Conservation (phyloP, 37 sponge, comb jelly and placozoan genomes). For the Mnemiopsis leidyi region DNA sequence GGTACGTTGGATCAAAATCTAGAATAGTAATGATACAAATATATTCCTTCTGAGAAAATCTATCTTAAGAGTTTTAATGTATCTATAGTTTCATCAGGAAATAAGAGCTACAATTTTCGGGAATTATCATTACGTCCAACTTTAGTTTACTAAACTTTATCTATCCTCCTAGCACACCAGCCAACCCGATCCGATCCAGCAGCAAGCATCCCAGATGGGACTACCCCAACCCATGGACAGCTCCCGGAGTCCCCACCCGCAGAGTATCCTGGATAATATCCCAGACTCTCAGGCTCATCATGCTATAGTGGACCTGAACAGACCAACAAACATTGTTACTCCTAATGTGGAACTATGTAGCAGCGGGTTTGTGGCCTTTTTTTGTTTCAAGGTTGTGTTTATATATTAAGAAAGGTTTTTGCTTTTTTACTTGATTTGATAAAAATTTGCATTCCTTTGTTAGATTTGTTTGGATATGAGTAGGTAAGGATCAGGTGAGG, state of each 20-base stretch:
- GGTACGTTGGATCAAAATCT: no score
- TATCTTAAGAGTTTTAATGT: no score
- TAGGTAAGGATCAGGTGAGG: no score
- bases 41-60: no score
- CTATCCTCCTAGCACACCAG: not conserved
- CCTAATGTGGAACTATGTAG: constrained; percentile 29
- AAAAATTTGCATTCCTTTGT: no score
- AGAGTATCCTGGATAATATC: constrained; percentile 46
- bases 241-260: not conserved
- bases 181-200: not conserved
- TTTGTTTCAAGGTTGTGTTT: not conserved
- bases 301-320: not conserved
- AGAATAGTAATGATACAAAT: no score
- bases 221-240: not conserved
- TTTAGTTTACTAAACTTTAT: not conserved
- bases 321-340: constrained; percentile 30
- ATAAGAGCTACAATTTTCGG: no score
- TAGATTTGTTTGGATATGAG: no score
- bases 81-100: no score
- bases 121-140: no score
- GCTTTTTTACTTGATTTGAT: no score
- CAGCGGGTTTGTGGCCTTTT: not conserved
- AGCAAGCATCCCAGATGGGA: not conserved
- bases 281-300: not conserved
- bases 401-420: no score